A percentile compares a stretch with the other conserved stretches of the same genome.
Evolutionary conservation across 2,113 vertebrate genomes (phyloP).

Genomic region (Monarcha castaneiventris): DNA sequence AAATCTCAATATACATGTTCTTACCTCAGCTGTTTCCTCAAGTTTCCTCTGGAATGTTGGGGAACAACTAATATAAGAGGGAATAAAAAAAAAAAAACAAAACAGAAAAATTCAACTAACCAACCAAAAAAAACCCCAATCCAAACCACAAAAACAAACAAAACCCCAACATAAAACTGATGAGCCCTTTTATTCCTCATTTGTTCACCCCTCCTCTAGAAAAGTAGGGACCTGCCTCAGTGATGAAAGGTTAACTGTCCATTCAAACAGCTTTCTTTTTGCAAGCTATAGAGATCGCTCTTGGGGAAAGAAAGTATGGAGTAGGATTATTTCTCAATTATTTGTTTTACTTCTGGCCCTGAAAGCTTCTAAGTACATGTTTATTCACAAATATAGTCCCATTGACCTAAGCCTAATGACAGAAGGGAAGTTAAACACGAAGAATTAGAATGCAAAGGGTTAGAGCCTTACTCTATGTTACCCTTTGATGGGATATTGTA

Average conservation of each 20-base stretch:
- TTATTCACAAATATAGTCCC: not conserved
- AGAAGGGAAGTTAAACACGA: not conserved
- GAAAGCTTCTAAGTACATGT: not conserved
- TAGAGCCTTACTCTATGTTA: not conserved
- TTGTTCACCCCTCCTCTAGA: rapidly evolving
- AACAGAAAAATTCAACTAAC: too few relatives aligned
- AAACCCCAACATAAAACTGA: not conserved
- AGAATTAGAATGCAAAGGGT: not conserved
- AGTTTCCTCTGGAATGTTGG: not conserved
- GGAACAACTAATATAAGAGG: not conserved
- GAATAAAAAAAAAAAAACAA: not conserved
- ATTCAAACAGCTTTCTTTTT: not conserved
- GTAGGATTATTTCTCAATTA: not conserved
- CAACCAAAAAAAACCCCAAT: too few relatives aligned
- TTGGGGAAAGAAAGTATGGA: not conserved
- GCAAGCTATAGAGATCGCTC: not conserved
- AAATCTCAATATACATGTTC: not conserved
- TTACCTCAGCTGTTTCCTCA: not conserved
- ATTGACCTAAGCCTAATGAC: not conserved
- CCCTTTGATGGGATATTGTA: not conserved
- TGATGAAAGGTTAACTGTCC: not conserved
- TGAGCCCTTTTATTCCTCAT: not conserved
- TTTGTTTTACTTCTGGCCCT: not conserved
- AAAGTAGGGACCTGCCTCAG: not conserved
- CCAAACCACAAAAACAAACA: not conserved